Conservation (phyloP, 1,140 invertebrate species). For the Drosophila willistoni region DNA sequence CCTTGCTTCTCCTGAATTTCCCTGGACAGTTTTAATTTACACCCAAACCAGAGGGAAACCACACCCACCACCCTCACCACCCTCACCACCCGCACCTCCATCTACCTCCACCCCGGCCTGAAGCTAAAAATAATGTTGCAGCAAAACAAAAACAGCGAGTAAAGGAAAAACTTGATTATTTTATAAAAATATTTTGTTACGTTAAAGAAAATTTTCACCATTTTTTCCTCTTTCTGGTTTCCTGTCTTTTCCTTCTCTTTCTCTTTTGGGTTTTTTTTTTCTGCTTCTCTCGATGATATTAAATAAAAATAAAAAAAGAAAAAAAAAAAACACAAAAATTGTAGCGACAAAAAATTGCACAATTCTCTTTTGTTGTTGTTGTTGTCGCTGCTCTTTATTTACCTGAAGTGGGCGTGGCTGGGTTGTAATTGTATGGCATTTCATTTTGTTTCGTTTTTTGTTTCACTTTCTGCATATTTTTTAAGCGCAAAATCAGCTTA, state of each 20-base stretch:
- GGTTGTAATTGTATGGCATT: conserved; percentile 48
- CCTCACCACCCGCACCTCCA: neutral
- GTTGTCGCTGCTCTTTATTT: conserved; percentile 25
- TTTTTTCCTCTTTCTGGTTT: conserved; percentile 26
- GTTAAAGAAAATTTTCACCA: conserved; percentile 64
- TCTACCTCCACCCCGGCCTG: neutral
- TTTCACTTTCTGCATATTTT: conserved; percentile 63
- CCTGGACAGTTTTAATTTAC: conserved; percentile 57
- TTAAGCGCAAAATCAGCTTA: conserved; percentile 81
- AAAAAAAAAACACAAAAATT: conserved; percentile 19
- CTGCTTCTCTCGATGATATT: conserved; percentile 69
- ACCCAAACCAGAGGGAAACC: conserved; percentile 29
- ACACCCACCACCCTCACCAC: neutral
- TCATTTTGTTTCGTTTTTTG: conserved; percentile 54
- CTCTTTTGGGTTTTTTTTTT: conserved; percentile 24
- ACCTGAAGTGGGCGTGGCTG: conserved; percentile 15
- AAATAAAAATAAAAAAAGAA: conserved; percentile 67
- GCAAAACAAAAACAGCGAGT: conserved; percentile 57
- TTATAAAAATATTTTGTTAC: conserved; percentile 78
- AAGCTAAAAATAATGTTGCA: conserved; percentile 64
- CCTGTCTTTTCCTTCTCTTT: neutral
- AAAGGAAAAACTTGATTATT: conserved; percentile 74
- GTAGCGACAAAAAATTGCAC: conserved; percentile 63
- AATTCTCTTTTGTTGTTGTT: conserved; percentile 33
- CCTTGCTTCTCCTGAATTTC: neutral